Conservation (phyloP, 1,140 invertebrate species). For the Meteorus sp. region DNA sequence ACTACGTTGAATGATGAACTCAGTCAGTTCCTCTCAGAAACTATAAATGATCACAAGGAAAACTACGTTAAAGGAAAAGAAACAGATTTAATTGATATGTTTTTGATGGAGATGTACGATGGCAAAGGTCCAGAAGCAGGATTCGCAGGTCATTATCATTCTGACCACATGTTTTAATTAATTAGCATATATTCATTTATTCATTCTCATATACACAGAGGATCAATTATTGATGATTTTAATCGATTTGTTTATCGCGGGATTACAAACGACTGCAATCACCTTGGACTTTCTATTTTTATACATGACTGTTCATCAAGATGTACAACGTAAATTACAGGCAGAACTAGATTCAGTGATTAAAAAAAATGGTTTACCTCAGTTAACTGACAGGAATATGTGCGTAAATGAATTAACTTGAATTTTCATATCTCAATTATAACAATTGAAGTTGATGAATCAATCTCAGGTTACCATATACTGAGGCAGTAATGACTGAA, state of each 20-base stretch:
- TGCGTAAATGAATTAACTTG: too few relatives aligned
- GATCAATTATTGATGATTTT: slow-evolving; percentile 71
- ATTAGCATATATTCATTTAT: too few relatives aligned
- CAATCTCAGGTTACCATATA: slow-evolving; percentile 62
- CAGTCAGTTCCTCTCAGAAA: slow-evolving; percentile 61
- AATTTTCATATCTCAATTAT: too few relatives aligned
- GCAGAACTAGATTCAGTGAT: slow-evolving; percentile 66
- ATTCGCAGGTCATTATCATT: slow-evolving; percentile 63
- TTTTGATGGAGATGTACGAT: slow-evolving; percentile 69
- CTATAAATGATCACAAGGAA: slow-evolving; percentile 65
- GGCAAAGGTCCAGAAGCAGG: slow-evolving; percentile 50
- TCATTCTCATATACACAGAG: slow-evolving; percentile 55
- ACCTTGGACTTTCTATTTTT: slow-evolving; percentile 73
- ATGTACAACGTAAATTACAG: slow-evolving; percentile 69
- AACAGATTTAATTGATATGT: slow-evolving; percentile 77
- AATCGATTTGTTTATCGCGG: slow-evolving; percentile 73
- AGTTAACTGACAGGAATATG: slow-evolving; percentile 53
- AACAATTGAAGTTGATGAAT: neutral
- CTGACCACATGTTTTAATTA: neutral
- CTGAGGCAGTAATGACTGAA: slow-evolving; percentile 69
- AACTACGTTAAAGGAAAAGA: slow-evolving; percentile 55
- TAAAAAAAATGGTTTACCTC: slow-evolving; percentile 47
- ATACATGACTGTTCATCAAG: slow-evolving; percentile 66
- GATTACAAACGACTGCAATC: slow-evolving; percentile 72
- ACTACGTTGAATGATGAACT: slow-evolving; percentile 65